Base-by-base conservation (phyloP, 2,888 invertebrate genomes). In the Unio delphinus region DNA sequence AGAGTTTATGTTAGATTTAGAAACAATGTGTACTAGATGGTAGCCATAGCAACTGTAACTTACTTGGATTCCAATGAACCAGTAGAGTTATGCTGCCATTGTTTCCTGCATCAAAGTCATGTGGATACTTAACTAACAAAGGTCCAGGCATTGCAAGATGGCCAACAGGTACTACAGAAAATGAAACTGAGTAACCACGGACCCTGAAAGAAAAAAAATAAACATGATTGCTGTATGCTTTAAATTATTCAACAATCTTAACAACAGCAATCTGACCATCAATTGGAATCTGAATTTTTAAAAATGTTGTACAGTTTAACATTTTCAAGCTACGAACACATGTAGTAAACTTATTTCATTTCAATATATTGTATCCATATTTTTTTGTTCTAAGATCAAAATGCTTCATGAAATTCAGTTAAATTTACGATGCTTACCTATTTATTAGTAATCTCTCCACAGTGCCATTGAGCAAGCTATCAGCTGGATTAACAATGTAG, bases 401-500 rank as follows among this genome's bases (percentile, higher is more conserved):
- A 45, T 45, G 45, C 45, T 45, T 45, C 45, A 45, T 45, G 45
- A 45, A 45, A 45, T 45, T 45, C 15, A 15, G 3, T 11, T 15
- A 45, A 4, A 45, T 45, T 15, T 45, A 45, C 15, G 45, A 45
- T 45, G 11, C 34, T 67, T 67, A 77, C 81, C 82, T 78, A 61
- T 65, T 69, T 26, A 65, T 64, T 23, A 83, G 67, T 15, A 79
- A 60, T 28, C 83, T 68, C 28, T 83, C 80, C n/a, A 79, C 71
- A 23, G 74, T 69, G 56, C 78, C 73, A 45, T 45, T 45, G 45
- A 45, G 45, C 8, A 67, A 68, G 1, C 81, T 79, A 17, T 59
- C 68, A 15, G 66, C 56, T 8, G 84, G 84, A 65, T 83, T 68
- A 15, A 73, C 76, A 64, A 84, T 76, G 68, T 80, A 82, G 6